phyloP scores from a whole-genome alignment of 2,113 vertebrate genomes.

The Petaurus breviceps region DNA sequence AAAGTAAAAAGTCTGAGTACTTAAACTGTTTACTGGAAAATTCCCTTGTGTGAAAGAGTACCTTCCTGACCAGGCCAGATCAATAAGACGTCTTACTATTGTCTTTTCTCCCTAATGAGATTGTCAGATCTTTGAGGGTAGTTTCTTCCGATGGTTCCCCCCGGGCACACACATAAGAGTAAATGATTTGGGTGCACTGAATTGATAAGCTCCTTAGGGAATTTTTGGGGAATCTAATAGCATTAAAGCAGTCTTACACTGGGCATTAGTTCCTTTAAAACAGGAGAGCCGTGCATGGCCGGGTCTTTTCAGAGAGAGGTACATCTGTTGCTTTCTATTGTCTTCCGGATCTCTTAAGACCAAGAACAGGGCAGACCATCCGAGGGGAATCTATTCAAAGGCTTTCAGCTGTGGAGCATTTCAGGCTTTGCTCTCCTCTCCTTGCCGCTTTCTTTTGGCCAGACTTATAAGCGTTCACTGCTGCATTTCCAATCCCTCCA shows the following conservation, averaged over 20 bases:
- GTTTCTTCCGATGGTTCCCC: not conserved
- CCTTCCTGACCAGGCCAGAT: not conserved
- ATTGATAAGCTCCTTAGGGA: not conserved
- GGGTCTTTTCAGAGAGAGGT: not conserved
- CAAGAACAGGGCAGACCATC: slow-evolving; percentile 37
- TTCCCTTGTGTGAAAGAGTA: not conserved
- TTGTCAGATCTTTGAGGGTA: not conserved
- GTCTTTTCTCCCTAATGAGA: not conserved
- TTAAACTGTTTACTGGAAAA: not conserved
- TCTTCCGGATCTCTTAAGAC: slow-evolving; percentile 57
- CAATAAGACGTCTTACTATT: not conserved
- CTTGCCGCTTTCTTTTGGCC: slow-evolving; percentile 45
- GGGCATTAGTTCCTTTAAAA: not conserved
- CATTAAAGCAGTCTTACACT: not conserved
- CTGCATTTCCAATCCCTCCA: slow-evolving; percentile 37
- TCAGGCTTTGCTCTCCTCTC: not conserved
- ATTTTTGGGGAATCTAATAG: not conserved
- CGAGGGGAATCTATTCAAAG: slow-evolving; percentile 68
- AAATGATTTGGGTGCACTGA: not conserved
- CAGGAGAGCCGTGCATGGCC: not conserved
- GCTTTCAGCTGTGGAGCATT: slow-evolving; percentile 57
- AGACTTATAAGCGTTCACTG: slow-evolving; percentile 37
- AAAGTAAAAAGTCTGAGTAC: not conserved
- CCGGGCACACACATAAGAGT: not conserved
- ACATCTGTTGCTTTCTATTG: slow-evolving; percentile 5